Conservation (phyloP, 23 tunicate genomes). For the Phallusia fumigata region DNA sequence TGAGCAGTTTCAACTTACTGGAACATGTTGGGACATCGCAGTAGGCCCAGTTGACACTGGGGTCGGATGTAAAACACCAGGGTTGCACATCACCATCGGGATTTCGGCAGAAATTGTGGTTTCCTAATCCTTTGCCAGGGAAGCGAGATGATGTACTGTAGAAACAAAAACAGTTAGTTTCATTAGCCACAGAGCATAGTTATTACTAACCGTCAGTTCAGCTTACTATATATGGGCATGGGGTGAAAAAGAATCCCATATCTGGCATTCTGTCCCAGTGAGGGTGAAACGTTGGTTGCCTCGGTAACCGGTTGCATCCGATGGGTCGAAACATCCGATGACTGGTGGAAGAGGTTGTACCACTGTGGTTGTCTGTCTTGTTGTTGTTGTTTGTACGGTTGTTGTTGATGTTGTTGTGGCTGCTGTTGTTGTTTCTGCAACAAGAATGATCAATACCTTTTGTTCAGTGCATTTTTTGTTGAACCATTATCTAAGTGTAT, state of each 20-base stretch:
- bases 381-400: background rate
- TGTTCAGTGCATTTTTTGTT: too few species aligned
- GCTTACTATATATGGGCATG: conserved; percentile 45
- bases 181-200: too few species aligned
- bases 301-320: conserved; percentile 30
- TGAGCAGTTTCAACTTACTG: conserved; percentile 1
- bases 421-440: too few species aligned
- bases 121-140: conserved; percentile 40
- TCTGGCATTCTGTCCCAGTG: conserved; percentile 22
- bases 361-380: background rate
- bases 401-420: background rate
- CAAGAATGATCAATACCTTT: too few species aligned
- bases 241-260: conserved; percentile 30
- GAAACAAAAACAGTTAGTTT: background rate
- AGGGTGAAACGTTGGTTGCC: conserved; percentile 18
- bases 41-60: conserved; percentile 44
- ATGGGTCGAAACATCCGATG: conserved; percentile 23
- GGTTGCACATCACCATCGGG: conserved; percentile 48
- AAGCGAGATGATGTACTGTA: conserved; percentile 37
- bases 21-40: conserved; percentile 52
- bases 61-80: conserved; percentile 67
- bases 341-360: background rate
- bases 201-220: too few species aligned
- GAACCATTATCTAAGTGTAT: background rate
- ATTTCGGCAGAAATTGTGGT: conserved; percentile 62